Base-by-base conservation (phyloP, 2,888 invertebrate species). In the Perithous albicinctus region DNA sequence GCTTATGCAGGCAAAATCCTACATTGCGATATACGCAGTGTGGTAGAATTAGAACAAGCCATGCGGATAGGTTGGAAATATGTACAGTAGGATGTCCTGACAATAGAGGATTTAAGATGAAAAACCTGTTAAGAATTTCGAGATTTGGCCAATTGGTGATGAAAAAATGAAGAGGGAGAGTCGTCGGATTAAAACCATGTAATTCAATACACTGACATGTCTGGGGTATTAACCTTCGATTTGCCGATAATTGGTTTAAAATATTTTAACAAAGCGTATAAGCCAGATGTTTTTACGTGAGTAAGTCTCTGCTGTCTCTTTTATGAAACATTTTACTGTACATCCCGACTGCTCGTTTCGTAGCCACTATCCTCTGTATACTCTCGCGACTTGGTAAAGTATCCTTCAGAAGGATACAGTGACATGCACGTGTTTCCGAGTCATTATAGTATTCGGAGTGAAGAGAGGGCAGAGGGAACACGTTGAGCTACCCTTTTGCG, bases 401-500 rank as follows among this genome's bases (percentile, higher is more conserved):
- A 69, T 41, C 23, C 54, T 38, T 54, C 23, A n/a, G 8, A 4
- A 54, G 69, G 38, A 69, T 38, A 69, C 38, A 38, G 51, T 48
- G 38, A 69, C 69, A 54, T n/a, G 38, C 54, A 51, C 15, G 69
- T 3, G n/a, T 23, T 69, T 4, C 38, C 38, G 54, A 69, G 51
- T 69, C 26, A 69, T 54, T 69, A 54, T 67, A 51, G 51, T 63
- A 23, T 73, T 10, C 5, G 20, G 18, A 10, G 15, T 10, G n/a
- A 6, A 18, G 29, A 18, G 61, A 7, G 15, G 29, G 2, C 41
- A n/a, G 35, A 38, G 35, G 48, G 35, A 5, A n/a, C n/a, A n/a
- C n/a, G n/a, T n/a, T n/a, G 18, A 15, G 18, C 69, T 23, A 20
- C 54, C 73, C 26, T 32, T 73, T 63, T 73, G 73, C 67, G 77